Percentiles rank a stretch among this genome's conserved stretches.
Conservation (phyloP, 1,140 invertebrate genomes). For the Probaryconus sp. region DNA sequence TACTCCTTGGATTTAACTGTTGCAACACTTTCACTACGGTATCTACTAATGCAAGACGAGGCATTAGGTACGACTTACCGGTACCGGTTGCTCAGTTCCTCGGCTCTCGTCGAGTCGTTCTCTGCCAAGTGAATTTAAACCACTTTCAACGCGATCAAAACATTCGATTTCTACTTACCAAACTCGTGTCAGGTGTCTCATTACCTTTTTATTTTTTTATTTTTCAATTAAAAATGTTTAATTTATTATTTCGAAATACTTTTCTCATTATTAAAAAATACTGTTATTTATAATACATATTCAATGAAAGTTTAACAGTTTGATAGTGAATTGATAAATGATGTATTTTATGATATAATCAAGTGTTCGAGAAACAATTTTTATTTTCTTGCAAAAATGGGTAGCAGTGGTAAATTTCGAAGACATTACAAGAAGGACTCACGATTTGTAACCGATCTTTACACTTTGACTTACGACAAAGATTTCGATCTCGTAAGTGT, state of each 20-base stretch:
- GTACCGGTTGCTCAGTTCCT: constrained; percentile 60
- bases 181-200: no score
- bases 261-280: no score
- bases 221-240: no score
- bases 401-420: constrained; percentile 71
- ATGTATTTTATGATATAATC: no score
- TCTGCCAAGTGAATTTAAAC: background rate
- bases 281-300: no score
- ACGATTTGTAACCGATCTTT: constrained; percentile 88
- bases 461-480: constrained; percentile 89
- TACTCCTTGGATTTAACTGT: constrained; percentile 38
- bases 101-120: constrained; percentile 47
- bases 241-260: no score
- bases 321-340: no score
- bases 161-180: background rate
- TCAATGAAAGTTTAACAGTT: no score
- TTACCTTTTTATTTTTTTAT: no score
- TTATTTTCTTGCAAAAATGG: no score
- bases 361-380: no score
- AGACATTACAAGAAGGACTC: constrained; percentile 92
- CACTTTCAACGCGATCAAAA: background rate
- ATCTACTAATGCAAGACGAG: constrained; percentile 55
- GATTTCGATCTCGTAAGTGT: constrained; percentile 78
- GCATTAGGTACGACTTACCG: constrained; percentile 42
- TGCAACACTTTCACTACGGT: constrained; percentile 61